These are phyloP conservation scores for Melipona beecheii DNA, from an alignment of 2,888 invertebrate species.

Conservation along the genomic window DNA sequence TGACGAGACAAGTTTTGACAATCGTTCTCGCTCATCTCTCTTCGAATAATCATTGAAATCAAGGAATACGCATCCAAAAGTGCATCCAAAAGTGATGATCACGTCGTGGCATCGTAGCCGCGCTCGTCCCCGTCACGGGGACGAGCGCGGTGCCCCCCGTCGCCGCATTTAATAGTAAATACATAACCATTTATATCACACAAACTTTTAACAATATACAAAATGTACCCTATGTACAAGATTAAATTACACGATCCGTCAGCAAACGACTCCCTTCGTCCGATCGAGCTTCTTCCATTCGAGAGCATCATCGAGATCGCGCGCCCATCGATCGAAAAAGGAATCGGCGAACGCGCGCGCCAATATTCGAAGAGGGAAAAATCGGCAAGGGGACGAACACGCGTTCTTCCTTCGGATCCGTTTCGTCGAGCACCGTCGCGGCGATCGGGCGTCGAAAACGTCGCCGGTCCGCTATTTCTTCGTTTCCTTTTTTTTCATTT, in stretches of 20 bases:
- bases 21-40: too few species aligned
- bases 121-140: slow-evolving; percentile 7
- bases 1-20: too few species aligned
- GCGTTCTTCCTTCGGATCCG: slow-evolving; percentile 17
- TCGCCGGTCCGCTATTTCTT: slow-evolving; percentile 12
- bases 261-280: slow-evolving; percentile 42
- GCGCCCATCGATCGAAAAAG: slow-evolving; percentile 23
- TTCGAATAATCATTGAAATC: background rate
- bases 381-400: slow-evolving; percentile 7
- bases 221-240: slow-evolving; percentile 84
- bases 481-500: background rate
- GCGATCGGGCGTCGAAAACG: slow-evolving; percentile 25
- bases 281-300: slow-evolving; percentile 30
- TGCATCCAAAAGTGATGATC: slow-evolving; percentile 44
- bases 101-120: slow-evolving; percentile 4
- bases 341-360: slow-evolving; percentile 7
- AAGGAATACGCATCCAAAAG: background rate
- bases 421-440: slow-evolving; percentile 25
- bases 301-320: background rate
- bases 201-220: slow-evolving; percentile 85
- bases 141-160: slow-evolving; percentile 55
- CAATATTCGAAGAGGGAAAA: slow-evolving; percentile 6
- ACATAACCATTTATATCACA: slow-evolving; percentile 84
- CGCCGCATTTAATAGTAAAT: slow-evolving; percentile 74
- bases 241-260: slow-evolving; percentile 82